Base-by-base conservation (phyloP, 2,888 invertebrate genomes). In the Drosophila tripunctata region DNA sequence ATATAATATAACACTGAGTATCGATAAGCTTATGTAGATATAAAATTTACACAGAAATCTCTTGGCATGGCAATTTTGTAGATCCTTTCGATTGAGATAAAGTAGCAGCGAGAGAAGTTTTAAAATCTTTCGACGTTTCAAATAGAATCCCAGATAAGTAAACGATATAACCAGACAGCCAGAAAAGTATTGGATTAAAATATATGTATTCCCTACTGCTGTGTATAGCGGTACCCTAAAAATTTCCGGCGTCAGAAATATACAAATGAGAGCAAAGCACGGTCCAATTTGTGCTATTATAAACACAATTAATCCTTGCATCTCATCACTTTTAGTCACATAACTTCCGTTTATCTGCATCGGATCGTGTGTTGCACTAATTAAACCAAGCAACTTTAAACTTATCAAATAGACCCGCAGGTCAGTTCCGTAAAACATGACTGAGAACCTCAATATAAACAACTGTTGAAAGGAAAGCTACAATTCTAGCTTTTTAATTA, bases 171-270 rank as follows among this genome's bases (percentile, higher is more conserved):
- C 22, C 2, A 82, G 6, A 40, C 88, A 88, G 50, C 56, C 36
- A n/a, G 64, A 8, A 1, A 52, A 60, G 24, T 66, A 73, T 5
- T 67, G 54, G 2, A 75, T 17, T 6, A 52, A 1, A 5, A 77
- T 62, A 58, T 80, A 80, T 1, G 65, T 68, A 38, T 84, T 87
- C 0, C 87, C 89, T 4, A 84, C 83, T 2, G 22, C n/a, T n/a
- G 55, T 62, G 30, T 88, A 66, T 0, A 40, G 0, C 0, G 40
- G 35, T 1, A 82, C 1, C 8, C 4, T 15, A 40, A 72, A 68
- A 1, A 4, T 15, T 2, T 47, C 15, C 1, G 75, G 63, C 7
- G 0, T 30, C 0, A 40, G 0, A 0, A 69, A 0, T 4, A 76
- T 21, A 14, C 64, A 62, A 3, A 19, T 8, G 1, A 88, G 41